Evolutionary conservation across 1,140 invertebrate species (phyloP).

Genomic region (Philotrypesis tridentata): DNA sequence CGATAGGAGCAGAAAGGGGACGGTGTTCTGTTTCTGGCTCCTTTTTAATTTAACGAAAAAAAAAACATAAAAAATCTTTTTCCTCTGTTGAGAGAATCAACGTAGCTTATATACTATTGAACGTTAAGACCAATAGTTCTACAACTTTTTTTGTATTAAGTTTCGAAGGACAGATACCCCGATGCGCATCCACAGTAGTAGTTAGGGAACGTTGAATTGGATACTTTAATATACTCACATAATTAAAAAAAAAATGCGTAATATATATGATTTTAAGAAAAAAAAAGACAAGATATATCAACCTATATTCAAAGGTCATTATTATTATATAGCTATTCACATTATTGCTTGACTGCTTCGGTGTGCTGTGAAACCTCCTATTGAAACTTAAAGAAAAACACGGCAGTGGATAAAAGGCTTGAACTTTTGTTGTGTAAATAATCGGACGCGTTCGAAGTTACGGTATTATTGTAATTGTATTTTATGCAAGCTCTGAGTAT

Average conservation of each 20-base stretch:
- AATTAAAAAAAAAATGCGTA: slow-evolving; percentile 48
- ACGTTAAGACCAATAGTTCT: slow-evolving; percentile 48
- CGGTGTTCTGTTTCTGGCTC: background rate
- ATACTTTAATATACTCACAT: slow-evolving; percentile 52
- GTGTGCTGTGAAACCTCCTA: slow-evolving; percentile 58
- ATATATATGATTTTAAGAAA: slow-evolving; percentile 49
- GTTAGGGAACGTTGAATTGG: slow-evolving; percentile 53
- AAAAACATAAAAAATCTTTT: slow-evolving; percentile 36
- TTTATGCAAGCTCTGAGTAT: slow-evolving; percentile 54
- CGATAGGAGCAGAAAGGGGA: background rate
- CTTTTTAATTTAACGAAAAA: slow-evolving; percentile 37
- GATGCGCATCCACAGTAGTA: slow-evolving; percentile 56
- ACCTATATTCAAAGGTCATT: slow-evolving; percentile 48
- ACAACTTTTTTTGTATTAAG: slow-evolving; percentile 50
- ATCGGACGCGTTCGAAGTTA: slow-evolving; percentile 64
- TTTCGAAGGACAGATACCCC: slow-evolving; percentile 45
- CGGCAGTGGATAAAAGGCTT: slow-evolving; percentile 58
- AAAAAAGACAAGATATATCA: slow-evolving; percentile 43
- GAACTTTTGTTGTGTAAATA: slow-evolving; percentile 71
- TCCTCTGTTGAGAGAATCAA: slow-evolving; percentile 43
- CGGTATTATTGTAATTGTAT: slow-evolving; percentile 59
- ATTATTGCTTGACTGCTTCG: slow-evolving; percentile 57
- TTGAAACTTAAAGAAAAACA: slow-evolving; percentile 57
- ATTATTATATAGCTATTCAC: slow-evolving; percentile 50
- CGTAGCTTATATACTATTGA: slow-evolving; percentile 49